phyloP scores from a whole-genome alignment of 2,113 vertebrate genomes.

The Lethenteron reissneri region DNA sequence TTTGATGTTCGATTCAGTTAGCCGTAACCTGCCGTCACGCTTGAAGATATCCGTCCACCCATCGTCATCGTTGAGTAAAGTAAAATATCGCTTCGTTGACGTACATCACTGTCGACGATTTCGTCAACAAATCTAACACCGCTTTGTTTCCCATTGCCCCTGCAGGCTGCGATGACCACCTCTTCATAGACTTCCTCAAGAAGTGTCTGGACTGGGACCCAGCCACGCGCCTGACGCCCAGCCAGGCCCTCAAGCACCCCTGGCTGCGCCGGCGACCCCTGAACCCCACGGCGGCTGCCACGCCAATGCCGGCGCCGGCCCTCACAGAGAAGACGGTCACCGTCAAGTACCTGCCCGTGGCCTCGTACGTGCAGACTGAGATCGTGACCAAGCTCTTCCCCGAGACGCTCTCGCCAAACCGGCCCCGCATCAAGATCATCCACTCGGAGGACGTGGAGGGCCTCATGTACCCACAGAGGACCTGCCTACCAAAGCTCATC shows the following conservation, averaged over 20 bases:
- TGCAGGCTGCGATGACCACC: constrained; percentile 2
- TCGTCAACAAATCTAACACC: too few species aligned
- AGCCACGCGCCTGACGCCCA: not conserved
- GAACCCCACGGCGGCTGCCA: not conserved
- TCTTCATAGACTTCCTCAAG: constrained; percentile 4
- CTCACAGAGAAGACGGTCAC: constrained; percentile 2
- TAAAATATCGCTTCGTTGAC: too few species aligned
- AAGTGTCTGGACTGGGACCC: constrained; percentile 3
- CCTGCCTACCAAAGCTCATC: constrained; percentile 1
- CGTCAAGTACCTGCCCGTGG: constrained; percentile 2
- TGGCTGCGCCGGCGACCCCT: constrained; percentile 1
- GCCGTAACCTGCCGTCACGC: too few species aligned
- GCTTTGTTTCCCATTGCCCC: not conserved
- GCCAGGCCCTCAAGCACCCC: constrained; percentile 5
- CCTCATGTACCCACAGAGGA: not conserved
- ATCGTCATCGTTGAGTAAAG: too few species aligned
- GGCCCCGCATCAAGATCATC: constrained; percentile 3
- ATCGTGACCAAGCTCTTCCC: constrained; percentile 4
- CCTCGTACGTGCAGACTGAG: constrained; percentile 1
- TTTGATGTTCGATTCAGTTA: too few species aligned
- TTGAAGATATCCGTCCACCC: too few species aligned
- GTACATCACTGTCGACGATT: too few species aligned
- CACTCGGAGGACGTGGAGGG: not conserved
- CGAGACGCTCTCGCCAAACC: not conserved
- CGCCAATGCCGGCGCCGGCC: not conserved